phyloP scores from a whole-genome alignment of 2,888 invertebrate species.

The Adineta ricciae region DNA sequence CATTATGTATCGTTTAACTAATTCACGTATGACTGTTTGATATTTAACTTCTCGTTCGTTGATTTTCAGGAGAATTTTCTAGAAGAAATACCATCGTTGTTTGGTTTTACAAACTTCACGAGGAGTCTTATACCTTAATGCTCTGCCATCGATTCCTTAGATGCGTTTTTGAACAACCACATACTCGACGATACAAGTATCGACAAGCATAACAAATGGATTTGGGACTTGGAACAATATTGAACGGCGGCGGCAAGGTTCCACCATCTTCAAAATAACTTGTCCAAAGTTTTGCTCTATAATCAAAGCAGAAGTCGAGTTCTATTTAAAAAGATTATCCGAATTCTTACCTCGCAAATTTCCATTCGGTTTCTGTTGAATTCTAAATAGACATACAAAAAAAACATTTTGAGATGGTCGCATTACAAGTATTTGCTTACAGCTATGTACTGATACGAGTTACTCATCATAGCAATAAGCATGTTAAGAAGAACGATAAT shows the following conservation, averaged over 20 bases:
- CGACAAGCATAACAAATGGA: slow-evolving; percentile 73
- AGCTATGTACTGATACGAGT: slow-evolving; percentile 92
- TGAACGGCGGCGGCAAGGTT: slow-evolving; percentile 88
- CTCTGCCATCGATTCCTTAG: slow-evolving; percentile 51
- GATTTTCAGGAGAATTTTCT: slow-evolving; percentile 87
- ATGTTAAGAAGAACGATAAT: slow-evolving; percentile 90
- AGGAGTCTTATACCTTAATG: slow-evolving; percentile 51
- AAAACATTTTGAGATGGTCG: too few relatives aligned
- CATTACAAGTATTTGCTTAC: slow-evolving; percentile 56
- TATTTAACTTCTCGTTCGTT: slow-evolving; percentile 84
- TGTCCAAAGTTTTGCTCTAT: slow-evolving; percentile 87
- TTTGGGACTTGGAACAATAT: slow-evolving; percentile 88
- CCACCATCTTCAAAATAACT: slow-evolving; percentile 93
- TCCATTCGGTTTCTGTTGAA: slow-evolving; percentile 92
- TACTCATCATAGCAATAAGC: slow-evolving; percentile 98
- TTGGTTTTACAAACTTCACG: too few relatives aligned
- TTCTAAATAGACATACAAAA: slow-evolving; percentile 59
- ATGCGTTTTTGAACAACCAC: slow-evolving; percentile 57
- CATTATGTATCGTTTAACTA: slow-evolving; percentile 88
- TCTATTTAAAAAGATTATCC: too few relatives aligned
- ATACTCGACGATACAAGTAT: slow-evolving; percentile 68
- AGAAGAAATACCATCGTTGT: too few relatives aligned
- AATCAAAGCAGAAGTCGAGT: slow-evolving; percentile 45
- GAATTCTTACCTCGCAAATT: slow-evolving; percentile 68
- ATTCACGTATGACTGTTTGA: slow-evolving; percentile 88